Evolutionary conservation across 1,140 invertebrate species (phyloP).

Genomic region (Chionoecetes opilio): DNA sequence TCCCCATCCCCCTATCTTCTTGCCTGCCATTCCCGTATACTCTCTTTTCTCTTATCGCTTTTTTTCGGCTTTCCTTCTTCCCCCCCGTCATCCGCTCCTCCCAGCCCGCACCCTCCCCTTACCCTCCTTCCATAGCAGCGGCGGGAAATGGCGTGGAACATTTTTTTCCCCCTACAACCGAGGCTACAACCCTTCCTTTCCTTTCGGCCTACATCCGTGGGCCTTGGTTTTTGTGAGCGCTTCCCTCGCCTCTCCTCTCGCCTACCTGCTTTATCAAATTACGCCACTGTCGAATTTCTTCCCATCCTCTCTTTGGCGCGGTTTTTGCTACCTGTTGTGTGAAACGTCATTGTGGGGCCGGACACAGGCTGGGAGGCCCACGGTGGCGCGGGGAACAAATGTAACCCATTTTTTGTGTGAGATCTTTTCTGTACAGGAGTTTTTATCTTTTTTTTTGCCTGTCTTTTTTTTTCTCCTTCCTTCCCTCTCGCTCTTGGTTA

Average conservation of each 20-base stretch:
- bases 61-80: neutral
- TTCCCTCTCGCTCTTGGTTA: neutral
- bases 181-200: constrained; percentile 19
- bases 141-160: constrained; percentile 60
- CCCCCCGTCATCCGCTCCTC: neutral
- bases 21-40: neutral
- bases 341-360: constrained; percentile 24
- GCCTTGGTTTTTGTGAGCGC: constrained; percentile 18
- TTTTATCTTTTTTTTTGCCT: neutral
- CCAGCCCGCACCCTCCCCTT: neutral
- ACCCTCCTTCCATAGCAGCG: neutral
- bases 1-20: neutral
- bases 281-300: constrained; percentile 60
- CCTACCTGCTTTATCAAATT: constrained; percentile 74
- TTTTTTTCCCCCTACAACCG: neutral
- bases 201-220: neutral
- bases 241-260: neutral
- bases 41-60: constrained; percentile 1
- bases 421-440: neutral
- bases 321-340: constrained; percentile 58
- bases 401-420: constrained; percentile 44
- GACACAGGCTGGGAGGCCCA: constrained; percentile 14
- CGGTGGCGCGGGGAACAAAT: constrained; percentile 53
- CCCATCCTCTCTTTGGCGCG: neutral
- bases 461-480: neutral